Percentiles rank a stretch among this genome's conserved stretches.
These are phyloP conservation scores for Gymnobelideus leadbeateri DNA, from an alignment of 2,113 vertebrate genomes.

Conservation along the genomic window DNA sequence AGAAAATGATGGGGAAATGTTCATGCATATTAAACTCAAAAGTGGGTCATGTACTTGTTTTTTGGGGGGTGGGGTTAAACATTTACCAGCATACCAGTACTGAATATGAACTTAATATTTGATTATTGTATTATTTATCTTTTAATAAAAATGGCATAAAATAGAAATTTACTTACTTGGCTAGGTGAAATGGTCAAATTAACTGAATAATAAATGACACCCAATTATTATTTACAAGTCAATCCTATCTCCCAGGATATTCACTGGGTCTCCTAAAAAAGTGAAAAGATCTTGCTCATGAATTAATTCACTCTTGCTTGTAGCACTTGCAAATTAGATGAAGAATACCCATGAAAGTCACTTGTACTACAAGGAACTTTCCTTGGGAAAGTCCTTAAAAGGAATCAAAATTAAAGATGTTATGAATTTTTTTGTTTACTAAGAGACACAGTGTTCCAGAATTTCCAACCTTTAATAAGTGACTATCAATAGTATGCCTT, in stretches of 20 bases:
- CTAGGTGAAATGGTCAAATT: not conserved
- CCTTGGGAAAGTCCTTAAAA: not conserved
- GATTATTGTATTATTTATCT: no score
- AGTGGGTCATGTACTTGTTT: not conserved
- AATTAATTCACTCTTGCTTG: no score
- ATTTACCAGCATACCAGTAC: not conserved
- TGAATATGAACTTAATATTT: not conserved
- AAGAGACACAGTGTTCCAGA: not conserved
- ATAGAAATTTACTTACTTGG: no score
- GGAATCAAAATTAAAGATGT: not conserved
- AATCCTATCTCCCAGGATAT: not conserved
- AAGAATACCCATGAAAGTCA: not conserved
- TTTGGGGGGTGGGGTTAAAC: not conserved
- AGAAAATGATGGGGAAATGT: not conserved
- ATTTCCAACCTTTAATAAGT: not conserved
- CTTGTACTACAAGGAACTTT: not conserved
- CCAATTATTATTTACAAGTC: not conserved
- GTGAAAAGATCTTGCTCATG: no score
- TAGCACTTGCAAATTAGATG: no score
- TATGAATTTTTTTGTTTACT: not conserved
- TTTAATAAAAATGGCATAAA: no score
- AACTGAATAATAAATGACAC: not conserved
- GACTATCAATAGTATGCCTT: not conserved
- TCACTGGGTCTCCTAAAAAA: no score
- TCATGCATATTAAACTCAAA: not conserved